Evolutionary conservation across 2,888 invertebrate species (phyloP).

Genomic region (Hypsopygia costalis): DNA sequence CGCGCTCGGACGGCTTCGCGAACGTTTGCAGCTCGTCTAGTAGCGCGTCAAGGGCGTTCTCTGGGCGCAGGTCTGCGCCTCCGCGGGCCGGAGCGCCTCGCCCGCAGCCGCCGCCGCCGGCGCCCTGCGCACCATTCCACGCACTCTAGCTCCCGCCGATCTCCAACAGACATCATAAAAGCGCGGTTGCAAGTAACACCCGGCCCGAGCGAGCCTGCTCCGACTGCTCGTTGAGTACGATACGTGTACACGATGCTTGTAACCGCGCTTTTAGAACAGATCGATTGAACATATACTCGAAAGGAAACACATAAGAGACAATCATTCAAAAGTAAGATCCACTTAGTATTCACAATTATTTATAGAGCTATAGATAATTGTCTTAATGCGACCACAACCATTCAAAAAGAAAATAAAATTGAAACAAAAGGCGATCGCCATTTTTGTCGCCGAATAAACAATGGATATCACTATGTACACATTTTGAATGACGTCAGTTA

Average conservation of each 20-base stretch:
- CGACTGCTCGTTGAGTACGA: conserved; percentile 1
- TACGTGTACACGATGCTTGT: conserved; percentile 26
- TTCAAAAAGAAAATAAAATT: conserved; percentile 56
- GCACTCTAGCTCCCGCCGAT: conserved; percentile 59
- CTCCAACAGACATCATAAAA: conserved; percentile 50
- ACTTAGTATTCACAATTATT: conserved; percentile 58
- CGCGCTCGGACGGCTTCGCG: conserved; percentile 82
- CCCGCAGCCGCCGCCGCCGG: conserved; percentile 50
- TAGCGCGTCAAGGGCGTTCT: conserved; percentile 98
- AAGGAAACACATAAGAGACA: conserved; percentile 60
- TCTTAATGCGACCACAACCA: conserved; percentile 61
- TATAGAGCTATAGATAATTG: conserved; percentile 40
- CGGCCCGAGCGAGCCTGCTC: conserved; percentile 4
- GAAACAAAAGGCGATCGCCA: conserved; percentile 54
- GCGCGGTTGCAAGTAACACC: conserved; percentile 51
- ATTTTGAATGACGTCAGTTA: background rate
- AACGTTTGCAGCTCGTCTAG: conserved; percentile 96
- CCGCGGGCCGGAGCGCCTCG: conserved; percentile 48
- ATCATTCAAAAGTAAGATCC: conserved; percentile 54
- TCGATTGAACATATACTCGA: conserved; percentile 40
- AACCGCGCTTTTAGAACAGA: conserved; percentile 49
- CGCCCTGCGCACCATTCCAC: conserved; percentile 68
- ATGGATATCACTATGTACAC: conserved; percentile 9
- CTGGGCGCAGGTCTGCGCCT: conserved; percentile 82
- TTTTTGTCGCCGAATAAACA: conserved; percentile 36